Base-by-base conservation (phyloP, 2,797 vertebrate genomes). In the Pseudomugil gertrudae region DNA sequence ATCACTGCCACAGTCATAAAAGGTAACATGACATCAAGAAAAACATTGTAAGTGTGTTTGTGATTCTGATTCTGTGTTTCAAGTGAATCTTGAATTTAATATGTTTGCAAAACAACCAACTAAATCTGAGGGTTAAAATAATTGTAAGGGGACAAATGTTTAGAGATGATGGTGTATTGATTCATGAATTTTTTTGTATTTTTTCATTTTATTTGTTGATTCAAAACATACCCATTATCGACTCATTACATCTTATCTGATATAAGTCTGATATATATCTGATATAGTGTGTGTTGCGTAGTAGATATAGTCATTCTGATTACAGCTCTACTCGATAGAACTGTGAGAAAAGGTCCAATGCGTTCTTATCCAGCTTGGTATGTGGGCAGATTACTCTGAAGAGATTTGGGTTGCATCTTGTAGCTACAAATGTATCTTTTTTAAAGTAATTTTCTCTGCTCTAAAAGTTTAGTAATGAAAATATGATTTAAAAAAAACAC, bases 341-440 rank as follows among this genome's bases (percentile, higher is more conserved):
- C 47, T 52, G 54, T 55, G 21, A 60, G 50, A 66, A 69, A 21
- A 62, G 7, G 30, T 55, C 36, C 3, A 48, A 63, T 59, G 36
- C 17, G n/a, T 9, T 55, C 52, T n/a, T 23, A 33, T 71, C 60
- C 47, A 40, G 38, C 65, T 58, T 27, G 40, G 4, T 62, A 36
- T 57, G 24, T 48, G 33, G 26, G 26, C 48, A 32, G 43, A 21
- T 40, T 36, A 57, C 38, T 69, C 23, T 40, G 10, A 50, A 56
- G 36, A 10, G 19, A 29, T 62, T 33, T 24, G 9, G 47, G 24
- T 57, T 51, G 33, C 24, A 30, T 55, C 19, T 51, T 59, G 48
- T 27, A 15, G 27, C 24, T 51, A 51, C 24, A 24, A 43, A 23
- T 23, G 13, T 35, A 52, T 27, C 7, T 23, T 59, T 58, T 24